Evolutionary conservation across 2,888 invertebrate genomes (phyloP), one percentile per base, ranked within the genome.

Genomic region (Drosophila rellima): DNA sequence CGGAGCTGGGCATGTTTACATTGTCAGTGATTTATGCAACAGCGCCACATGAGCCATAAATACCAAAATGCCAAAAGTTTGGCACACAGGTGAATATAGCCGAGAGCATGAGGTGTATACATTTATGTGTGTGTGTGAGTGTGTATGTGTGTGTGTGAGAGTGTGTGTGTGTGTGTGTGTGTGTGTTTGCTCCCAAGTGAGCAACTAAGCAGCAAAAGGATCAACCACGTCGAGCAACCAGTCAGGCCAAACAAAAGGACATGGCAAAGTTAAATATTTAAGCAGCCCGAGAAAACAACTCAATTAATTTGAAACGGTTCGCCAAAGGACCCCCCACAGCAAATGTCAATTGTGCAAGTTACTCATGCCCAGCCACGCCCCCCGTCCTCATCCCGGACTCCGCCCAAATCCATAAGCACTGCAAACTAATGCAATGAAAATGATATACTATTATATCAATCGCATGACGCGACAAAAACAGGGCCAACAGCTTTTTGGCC

Each of bases 11-110:
- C 70, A 70, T 85, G 89, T 82, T 89, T 88, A 88, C 88, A 88
- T 86, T 88, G 88, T 82, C 90, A 85, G 91, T 91, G 91, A 91
- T 91, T 91, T 91, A 91, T 91, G 91, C 90, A 89, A 90, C 83
- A 83, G 88, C 89, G 85, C 80, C 83, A 82, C 86, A 88, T 84
- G 90, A 82, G 90, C 90, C 91, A 91, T 91, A 91, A 91, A 91
- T 91, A 90, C 89, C 80, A 74, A 91, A 90, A 87, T 84, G 85
- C 89, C 85, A 85, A 81, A 82, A 81, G 70, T 82, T 79, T 75
- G 69, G 73, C 79, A 79, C 79, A 83, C 79, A 83, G 70, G 77
- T 72, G 69, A 71, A 61, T 74, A 48, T 60, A 54, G 54, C 52
- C 66, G 52, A 35, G 26, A 51, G 51, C 50, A 39, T 33, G 40